Percentiles rank a stretch among this genome's conserved stretches.
Conservation (phyloP, 2,888 invertebrate genomes). For the Phorcus lineatus region DNA sequence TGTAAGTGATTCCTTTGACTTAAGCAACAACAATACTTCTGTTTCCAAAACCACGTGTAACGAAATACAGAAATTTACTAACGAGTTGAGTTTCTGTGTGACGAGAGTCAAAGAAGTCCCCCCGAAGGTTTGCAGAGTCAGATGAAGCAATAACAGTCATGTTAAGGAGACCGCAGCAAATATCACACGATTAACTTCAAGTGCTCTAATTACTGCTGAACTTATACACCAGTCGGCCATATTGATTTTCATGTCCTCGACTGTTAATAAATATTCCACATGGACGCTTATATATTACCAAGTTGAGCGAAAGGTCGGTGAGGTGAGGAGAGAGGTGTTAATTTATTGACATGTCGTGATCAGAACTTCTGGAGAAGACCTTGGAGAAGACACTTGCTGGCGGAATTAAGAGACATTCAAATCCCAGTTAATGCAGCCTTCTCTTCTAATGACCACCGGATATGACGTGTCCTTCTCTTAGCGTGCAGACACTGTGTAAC, state of each 20-base stretch:
- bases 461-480: background rate
- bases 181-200: background rate
- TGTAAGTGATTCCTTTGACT: too few relatives aligned
- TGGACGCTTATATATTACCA: slow-evolving; percentile 7
- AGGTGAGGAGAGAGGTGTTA: background rate
- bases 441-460: background rate
- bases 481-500: background rate
- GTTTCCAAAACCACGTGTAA: too few relatives aligned
- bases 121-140: too few relatives aligned
- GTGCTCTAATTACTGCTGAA: background rate
- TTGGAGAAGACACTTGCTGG: background rate
- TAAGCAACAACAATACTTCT: too few relatives aligned
- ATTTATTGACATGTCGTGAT: slow-evolving; percentile 5
- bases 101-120: too few relatives aligned
- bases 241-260: background rate
- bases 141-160: too few relatives aligned
- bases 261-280: slow-evolving; percentile 13
- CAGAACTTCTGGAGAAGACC: background rate
- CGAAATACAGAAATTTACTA: too few relatives aligned
- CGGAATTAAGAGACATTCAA: background rate
- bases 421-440: background rate
- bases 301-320: background rate
- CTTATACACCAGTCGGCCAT: background rate
- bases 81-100: too few relatives aligned
- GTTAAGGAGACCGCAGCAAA: background rate